Percentiles rank a stretch among this genome's conserved stretches.
Evolutionary conservation across 2,113 vertebrate genomes (phyloP).

Genomic region (Coturnix japonica): DNA sequence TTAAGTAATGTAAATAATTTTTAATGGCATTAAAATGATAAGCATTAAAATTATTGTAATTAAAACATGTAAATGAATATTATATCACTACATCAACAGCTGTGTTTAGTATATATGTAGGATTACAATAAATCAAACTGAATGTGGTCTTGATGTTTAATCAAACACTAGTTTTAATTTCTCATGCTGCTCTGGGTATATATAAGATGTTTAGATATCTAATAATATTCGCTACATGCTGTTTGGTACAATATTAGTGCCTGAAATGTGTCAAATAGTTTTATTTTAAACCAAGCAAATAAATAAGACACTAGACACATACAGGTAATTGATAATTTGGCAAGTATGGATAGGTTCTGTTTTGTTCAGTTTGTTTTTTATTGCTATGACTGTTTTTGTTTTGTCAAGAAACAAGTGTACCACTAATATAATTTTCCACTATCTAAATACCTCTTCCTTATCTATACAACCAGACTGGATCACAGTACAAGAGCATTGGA

Average conservation of each 20-base stretch:
- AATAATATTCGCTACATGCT: not conserved
- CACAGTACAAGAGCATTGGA: not conserved
- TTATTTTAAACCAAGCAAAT: not conserved
- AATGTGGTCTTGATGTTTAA: not conserved
- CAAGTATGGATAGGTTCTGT: not conserved
- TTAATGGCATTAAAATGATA: not conserved
- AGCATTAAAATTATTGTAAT: not conserved
- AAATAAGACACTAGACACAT: not conserved
- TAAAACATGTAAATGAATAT: not conserved
- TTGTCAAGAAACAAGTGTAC: not conserved
- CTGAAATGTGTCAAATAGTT: not conserved
- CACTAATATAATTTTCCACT: not conserved
- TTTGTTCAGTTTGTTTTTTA: not conserved
- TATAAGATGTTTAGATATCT: not conserved
- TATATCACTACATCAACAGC: not conserved
- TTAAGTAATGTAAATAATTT: not conserved
- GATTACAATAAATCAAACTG: not conserved
- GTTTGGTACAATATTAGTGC: not conserved
- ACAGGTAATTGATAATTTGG: not conserved
- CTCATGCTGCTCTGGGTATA: not conserved
- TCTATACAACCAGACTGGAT: not conserved
- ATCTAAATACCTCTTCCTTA: not conserved
- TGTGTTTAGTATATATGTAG: rapidly evolving
- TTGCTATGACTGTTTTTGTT: not conserved
- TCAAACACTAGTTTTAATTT: not conserved